Percentiles rank a stretch among this genome's conserved stretches.
Conservation (phyloP, 2,888 invertebrate species). For the Iselma pallidipennis region DNA sequence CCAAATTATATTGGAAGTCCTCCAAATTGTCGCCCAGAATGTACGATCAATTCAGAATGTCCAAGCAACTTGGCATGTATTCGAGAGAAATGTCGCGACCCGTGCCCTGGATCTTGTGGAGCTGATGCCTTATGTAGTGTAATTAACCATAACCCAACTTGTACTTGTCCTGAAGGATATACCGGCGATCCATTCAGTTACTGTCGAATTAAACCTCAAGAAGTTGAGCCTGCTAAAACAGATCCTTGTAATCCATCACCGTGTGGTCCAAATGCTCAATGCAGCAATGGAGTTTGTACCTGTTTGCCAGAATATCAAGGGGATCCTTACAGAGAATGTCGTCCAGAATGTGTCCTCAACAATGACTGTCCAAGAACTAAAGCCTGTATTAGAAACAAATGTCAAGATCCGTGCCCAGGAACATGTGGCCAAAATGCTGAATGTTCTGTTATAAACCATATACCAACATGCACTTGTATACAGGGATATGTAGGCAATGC, state of each 20-base stretch:
- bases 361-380: constrained; percentile 55
- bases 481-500: constrained; percentile 57
- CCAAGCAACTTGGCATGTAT: constrained; percentile 73
- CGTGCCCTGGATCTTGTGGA: constrained; percentile 80
- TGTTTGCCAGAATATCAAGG: constrained; percentile 67
- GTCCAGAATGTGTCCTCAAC: constrained; percentile 58
- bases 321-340: constrained; percentile 68
- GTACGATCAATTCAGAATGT: constrained; percentile 76
- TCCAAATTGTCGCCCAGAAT: constrained; percentile 79
- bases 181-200: constrained; percentile 78
- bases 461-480: constrained; percentile 59
- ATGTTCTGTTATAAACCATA: constrained; percentile 57
- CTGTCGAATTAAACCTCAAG: constrained; percentile 62
- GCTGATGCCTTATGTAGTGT: constrained; percentile 73
- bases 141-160: constrained; percentile 75
- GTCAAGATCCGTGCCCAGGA: constrained; percentile 58
- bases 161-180: constrained; percentile 72
- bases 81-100: constrained; percentile 74
- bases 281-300: constrained; percentile 56
- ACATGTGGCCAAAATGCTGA: constrained; percentile 57
- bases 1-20: constrained; percentile 73
- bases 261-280: constrained; percentile 62
- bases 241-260: constrained; percentile 67
- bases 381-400: constrained; percentile 56
- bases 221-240: constrained; percentile 32